Evolutionary conservation across 1,140 invertebrate genomes (phyloP).

Genomic region (Cyclargus thomasi): DNA sequence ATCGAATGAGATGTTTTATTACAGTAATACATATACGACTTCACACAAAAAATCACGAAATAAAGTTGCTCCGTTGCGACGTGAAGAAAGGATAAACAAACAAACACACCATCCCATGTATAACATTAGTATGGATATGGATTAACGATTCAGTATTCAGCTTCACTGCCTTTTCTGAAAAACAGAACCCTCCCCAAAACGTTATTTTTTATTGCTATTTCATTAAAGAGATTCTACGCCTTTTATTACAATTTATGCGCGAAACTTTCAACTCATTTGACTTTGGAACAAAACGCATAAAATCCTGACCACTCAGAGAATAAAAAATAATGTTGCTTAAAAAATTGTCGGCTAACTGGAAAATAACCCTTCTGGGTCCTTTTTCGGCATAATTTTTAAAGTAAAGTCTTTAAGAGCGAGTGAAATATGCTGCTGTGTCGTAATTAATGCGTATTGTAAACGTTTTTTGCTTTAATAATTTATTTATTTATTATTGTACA

Average conservation of each 20-base stretch:
- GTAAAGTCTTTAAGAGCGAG: background rate
- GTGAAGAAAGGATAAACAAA: no score
- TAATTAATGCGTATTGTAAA: no score
- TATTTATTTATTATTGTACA: no score
- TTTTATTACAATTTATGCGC: background rate
- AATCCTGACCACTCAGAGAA: background rate
- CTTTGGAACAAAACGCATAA: background rate
- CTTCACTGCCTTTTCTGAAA: background rate
- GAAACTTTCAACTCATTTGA: background rate
- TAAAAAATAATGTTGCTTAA: background rate
- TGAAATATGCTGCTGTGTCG: background rate
- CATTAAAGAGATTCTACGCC: background rate
- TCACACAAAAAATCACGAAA: no score
- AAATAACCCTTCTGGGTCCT: background rate
- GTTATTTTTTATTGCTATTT: background rate
- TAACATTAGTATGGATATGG: no score
- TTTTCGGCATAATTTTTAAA: background rate
- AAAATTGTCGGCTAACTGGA: background rate
- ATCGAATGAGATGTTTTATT: no score
- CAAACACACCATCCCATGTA: no score
- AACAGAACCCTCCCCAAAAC: background rate
- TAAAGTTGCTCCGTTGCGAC: no score
- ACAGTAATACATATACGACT: no score
- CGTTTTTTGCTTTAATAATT: no score
- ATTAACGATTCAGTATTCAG: no score